Conservation (phyloP, 2,797 vertebrate genomes). For the Siniperca undulata region DNA sequence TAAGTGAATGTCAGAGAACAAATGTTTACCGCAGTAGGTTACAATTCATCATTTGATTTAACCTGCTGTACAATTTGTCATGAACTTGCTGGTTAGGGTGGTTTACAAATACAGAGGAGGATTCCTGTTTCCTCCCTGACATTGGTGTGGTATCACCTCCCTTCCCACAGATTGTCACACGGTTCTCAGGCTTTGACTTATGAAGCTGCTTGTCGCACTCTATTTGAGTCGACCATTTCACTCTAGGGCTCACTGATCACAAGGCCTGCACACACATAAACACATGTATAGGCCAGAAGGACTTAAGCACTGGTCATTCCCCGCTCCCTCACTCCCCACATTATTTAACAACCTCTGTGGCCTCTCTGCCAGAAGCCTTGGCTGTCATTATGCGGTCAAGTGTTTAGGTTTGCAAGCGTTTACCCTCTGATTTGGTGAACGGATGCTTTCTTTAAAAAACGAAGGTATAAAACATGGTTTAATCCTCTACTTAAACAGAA, state of each 20-base stretch:
- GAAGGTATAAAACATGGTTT: slow-evolving; percentile 73
- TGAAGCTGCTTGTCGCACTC: slow-evolving; percentile 61
- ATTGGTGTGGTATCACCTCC: slow-evolving; percentile 48
- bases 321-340: slow-evolving; percentile 46
- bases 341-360: slow-evolving; percentile 77
- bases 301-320: slow-evolving; percentile 76
- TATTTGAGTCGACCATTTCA: slow-evolving; percentile 70
- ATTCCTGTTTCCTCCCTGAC: slow-evolving; percentile 42
- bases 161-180: slow-evolving; percentile 58
- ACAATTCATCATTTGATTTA: slow-evolving; percentile 61
- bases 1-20: slow-evolving; percentile 40
- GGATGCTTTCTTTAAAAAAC: slow-evolving; percentile 68
- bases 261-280: slow-evolving; percentile 72
- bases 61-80: slow-evolving; percentile 49
- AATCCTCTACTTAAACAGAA: slow-evolving; percentile 75
- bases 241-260: slow-evolving; percentile 70
- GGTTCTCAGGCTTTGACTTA: slow-evolving; percentile 71
- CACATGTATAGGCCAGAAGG: slow-evolving; percentile 67
- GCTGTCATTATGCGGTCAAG: slow-evolving; percentile 84
- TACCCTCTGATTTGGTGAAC: slow-evolving; percentile 80
- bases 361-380: slow-evolving; percentile 74
- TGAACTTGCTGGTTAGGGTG: slow-evolving; percentile 35
- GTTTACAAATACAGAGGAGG: slow-evolving; percentile 48
- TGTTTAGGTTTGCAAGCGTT: slow-evolving; percentile 80
- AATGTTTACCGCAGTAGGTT: slow-evolving; percentile 44